Evolutionary conservation across 1,140 invertebrate genomes (phyloP).

Genomic region (Drosophila orena): DNA sequence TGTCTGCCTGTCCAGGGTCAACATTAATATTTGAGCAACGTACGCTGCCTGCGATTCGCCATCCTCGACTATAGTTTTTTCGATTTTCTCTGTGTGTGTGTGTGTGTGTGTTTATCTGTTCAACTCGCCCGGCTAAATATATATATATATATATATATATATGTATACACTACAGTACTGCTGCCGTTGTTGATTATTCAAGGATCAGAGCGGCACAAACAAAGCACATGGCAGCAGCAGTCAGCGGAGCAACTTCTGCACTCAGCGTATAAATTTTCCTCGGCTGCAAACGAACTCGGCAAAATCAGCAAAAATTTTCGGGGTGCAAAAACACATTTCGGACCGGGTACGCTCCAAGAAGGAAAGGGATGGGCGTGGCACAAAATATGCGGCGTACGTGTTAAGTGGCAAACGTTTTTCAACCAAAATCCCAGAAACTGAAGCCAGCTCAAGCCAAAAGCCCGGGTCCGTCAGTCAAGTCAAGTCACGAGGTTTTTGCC

Average conservation of each 20-base stretch:
- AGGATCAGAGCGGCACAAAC: slow-evolving; percentile 75
- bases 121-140: slow-evolving; percentile 27
- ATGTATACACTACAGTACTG: slow-evolving; percentile 5
- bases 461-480: slow-evolving; percentile 38
- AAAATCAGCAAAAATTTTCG: slow-evolving; percentile 74
- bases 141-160: background rate
- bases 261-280: slow-evolving; percentile 73
- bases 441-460: slow-evolving; percentile 39
- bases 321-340: slow-evolving; percentile 63
- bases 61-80: slow-evolving; percentile 40
- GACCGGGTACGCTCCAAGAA: background rate
- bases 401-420: slow-evolving; percentile 83
- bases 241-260: slow-evolving; percentile 51
- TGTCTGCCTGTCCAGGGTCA: slow-evolving; percentile 59
- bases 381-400: slow-evolving; percentile 82
- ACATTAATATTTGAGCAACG: slow-evolving; percentile 82
- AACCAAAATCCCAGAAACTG: slow-evolving; percentile 58
- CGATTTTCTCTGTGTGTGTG: slow-evolving; percentile 44
- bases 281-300: slow-evolving; percentile 59
- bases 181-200: slow-evolving; percentile 80
- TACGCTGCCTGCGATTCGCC: slow-evolving; percentile 43
- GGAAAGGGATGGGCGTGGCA: slow-evolving; percentile 49
- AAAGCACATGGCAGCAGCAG: slow-evolving; percentile 75
- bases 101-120: slow-evolving; percentile 43
- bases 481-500: slow-evolving; percentile 79